Base-by-base conservation (phyloP, 2,797 vertebrate species). In the Streptopelia turtur region DNA sequence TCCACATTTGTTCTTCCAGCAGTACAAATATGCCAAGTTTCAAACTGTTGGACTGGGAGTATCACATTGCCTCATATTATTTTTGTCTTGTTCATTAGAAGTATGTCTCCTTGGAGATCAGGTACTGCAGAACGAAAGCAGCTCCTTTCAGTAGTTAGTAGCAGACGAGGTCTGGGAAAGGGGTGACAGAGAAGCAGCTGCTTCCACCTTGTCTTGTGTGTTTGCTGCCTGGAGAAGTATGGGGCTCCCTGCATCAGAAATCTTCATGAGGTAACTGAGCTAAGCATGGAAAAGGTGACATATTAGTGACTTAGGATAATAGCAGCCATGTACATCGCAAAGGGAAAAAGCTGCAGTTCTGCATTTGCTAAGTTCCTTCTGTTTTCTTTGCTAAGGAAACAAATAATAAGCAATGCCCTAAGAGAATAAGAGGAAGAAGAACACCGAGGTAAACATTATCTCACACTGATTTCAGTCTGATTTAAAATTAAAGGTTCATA, bases 401-500 rank as follows among this genome's bases (percentile, higher is more conserved):
- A 83, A 89, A 71, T 24, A 83, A 15, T 23, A 83, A 83, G 55
- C 9, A 78, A 55, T 55, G n/a, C 16, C 41, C 23, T 45, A 45
- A 74, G 17, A 87, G 53, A 91, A 45, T 25, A 68, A 55, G 52
- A 13, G 35, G 23, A 65, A 75, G 71, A 71, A 60, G 47, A 91
- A 65, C 37, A 81, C 17, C 49, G 60, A 16, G 30, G 28, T 31
- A 78, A 91, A 23, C 47, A 30, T 63, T 39, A 60, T 74, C 76
- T 85, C 35, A 78, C 13, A 28, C 31, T 90, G 61, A 87, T 78
- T 92, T 94, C 85, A 86, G 78, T 69, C 88, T 85, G 55, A 69
- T 55, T 89, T 92, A 87, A 94, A 95, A 95, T 78, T 91, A 94
- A 95, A 93, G 31, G 76, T 81, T 95, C 41, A 39, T 69, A 49